Evolutionary conservation across 2,113 vertebrate genomes (phyloP), one percentile per base, ranked within the genome.

Genomic region (Vulpes lagopus): DNA sequence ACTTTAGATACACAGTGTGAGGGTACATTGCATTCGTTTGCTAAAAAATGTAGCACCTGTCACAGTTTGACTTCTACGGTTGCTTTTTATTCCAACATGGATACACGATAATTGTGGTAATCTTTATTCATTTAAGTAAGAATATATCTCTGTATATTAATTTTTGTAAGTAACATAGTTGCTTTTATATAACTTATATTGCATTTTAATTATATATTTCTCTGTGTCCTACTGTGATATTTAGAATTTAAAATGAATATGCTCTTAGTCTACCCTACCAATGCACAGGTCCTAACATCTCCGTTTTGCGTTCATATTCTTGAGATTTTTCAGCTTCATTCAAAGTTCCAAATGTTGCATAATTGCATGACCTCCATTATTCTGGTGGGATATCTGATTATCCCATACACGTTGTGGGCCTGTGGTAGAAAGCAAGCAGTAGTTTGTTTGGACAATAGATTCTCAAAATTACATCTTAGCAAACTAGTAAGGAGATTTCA

Each of bases 161-260:
- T 14, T 67, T 74, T 81, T 67, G 74, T 84, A 88, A 88, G 73
- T 38, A 53, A 74, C 8, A 80, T 60, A 23, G 5, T 84, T 78
- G 86, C 67, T 67, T 83, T 49, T 80, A 11, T 71, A 11, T 60
- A 83, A 53, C 2, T 51, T 55, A 7, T 69, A 69, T 25, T 95
- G 59, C 59, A 35, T 57, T 91, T 88, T 88, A 83, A n/a, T 73
- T 91, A 38, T 74, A 6, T 74, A 67, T 92, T 81, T 53, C 59
- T 82, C 11, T 25, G 5, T 59, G 1, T 49, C 6, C 2, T 91
- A 43, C 1, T 35, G 1, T 87, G 25, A 11, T 74, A 84, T 32
- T 94, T 88, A 80, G 11, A 94, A 35, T 74, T 69, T 71, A 94
- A 86, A 51, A 57, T 89, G 17, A 81, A 11, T 64, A 49, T 64